These are phyloP conservation scores for Chrysomela aeneicollis DNA, from an alignment of 2,888 invertebrate genomes.

Conservation along the genomic window DNA sequence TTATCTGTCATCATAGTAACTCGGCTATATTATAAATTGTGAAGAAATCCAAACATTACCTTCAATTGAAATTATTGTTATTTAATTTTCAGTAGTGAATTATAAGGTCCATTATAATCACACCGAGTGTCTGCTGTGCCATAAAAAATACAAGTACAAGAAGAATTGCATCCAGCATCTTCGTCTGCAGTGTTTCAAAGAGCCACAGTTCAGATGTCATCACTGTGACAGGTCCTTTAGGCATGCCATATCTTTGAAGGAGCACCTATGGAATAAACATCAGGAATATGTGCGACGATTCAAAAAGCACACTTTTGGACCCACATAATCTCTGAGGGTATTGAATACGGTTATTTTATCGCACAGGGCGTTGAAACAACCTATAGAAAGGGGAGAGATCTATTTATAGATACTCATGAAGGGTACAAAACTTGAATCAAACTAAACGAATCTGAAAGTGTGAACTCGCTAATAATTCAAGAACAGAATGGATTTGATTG, in stretches of 20 bases:
- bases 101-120: constrained; percentile 7
- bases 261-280: neutral
- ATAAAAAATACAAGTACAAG: constrained; percentile 21
- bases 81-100: neutral
- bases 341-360: too few relatives aligned
- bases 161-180: constrained; percentile 17
- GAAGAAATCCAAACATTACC: neutral
- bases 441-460: too few relatives aligned
- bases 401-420: too few relatives aligned
- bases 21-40: neutral
- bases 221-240: constrained; percentile 62
- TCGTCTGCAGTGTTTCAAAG: constrained; percentile 60
- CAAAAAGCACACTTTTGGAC: neutral
- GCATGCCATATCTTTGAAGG: constrained; percentile 46
- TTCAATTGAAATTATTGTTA: neutral
- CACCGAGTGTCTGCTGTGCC: constrained; percentile 12
- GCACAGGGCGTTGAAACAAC: too few relatives aligned
- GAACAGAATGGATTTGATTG: too few relatives aligned
- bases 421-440: too few relatives aligned
- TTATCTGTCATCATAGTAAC: too few relatives aligned
- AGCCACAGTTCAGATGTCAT: constrained; percentile 62
- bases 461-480: too few relatives aligned
- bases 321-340: too few relatives aligned
- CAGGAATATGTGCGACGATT: neutral
- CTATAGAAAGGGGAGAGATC: too few relatives aligned